These are phyloP conservation scores for Polyodon spathula DNA, from an alignment of 2,113 vertebrate species.

Conservation along the genomic window DNA sequence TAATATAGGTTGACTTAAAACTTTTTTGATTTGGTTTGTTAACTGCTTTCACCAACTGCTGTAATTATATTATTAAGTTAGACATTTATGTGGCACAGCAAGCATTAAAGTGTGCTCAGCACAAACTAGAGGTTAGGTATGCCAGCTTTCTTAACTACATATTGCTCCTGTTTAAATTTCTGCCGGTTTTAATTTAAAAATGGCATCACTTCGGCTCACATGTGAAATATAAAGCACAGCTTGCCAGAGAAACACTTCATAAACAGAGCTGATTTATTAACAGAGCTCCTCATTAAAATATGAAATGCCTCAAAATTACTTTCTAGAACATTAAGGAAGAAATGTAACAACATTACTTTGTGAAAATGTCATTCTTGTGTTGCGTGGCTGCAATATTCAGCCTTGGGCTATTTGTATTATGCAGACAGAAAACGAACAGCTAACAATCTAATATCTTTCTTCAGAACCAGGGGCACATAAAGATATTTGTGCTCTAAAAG, in stretches of 20 bases:
- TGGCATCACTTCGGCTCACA: conserved; percentile 39
- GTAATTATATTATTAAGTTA: not conserved
- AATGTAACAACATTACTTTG: conserved; percentile 66
- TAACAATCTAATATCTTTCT: conserved; percentile 64
- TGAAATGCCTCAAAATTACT: conserved; percentile 62
- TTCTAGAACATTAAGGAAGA: conserved; percentile 56
- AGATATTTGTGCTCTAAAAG: conserved; percentile 64
- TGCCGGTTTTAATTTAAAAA: conserved; percentile 33
- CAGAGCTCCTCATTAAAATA: conserved; percentile 61
- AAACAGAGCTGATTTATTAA: conserved; percentile 55
- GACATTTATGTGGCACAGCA: not conserved
- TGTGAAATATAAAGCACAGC: conserved; percentile 42
- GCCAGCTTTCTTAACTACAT: not conserved
- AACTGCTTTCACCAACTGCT: not conserved
- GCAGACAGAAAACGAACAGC: conserved; percentile 63
- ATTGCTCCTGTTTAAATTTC: not conserved
- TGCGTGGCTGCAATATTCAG: conserved; percentile 41
- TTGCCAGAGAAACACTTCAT: conserved; percentile 37
- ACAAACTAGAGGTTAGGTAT: not conserved
- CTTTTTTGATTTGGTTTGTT: not conserved
- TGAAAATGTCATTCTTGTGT: too few species aligned
- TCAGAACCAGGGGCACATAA: conserved; percentile 62
- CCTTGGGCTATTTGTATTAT: conserved; percentile 66
- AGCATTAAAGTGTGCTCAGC: not conserved
- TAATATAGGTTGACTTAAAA: not conserved